Base-by-base conservation (phyloP, 2,888 invertebrate species). In the Hypomecis atomaria region DNA sequence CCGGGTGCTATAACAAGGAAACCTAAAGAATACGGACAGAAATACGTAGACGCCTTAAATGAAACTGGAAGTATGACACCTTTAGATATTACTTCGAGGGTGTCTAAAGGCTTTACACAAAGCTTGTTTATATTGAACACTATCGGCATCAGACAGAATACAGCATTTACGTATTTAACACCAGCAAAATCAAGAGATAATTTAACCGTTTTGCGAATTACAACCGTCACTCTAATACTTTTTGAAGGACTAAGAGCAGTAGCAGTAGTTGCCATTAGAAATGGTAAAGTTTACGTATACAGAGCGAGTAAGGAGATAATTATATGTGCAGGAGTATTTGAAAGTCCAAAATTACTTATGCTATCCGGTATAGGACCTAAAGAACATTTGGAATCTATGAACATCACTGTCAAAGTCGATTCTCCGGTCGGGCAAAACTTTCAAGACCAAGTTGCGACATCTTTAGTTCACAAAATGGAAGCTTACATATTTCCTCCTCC, bases 291-390 rank as follows among this genome's bases (percentile, higher is more conserved):
- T 67, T 5, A 70, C 81, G 38, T 81, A 75, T 49, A 77, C 1
- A 71, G 69, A 37, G 88, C 84, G 0, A 84, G 66, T 11, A 92
- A 85, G 67, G 93, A 94, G 70, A 79, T 93, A 0, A 89, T 93
- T 48, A 33, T 93, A 10, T 85, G 88, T 0, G 89, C 89, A 0
- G 93, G 93, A 4, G 77, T 84, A 3, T 79, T 90, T 13, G 88
- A 90, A 60, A 85, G 89, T 0, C 91, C 93, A 0, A 86, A 92
- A 67, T 67, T 93, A 0, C 75, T 94, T 0, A 87, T 92, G 83
- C 73, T 93, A 0, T 93, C 93, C 0, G 93, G 93, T 0, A 75
- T 94, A 0, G 93, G 93, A 2, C 90, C 90, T 0, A 75, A 66
- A 45, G 67, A 81, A 0, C 83, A 90, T 40, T 71, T 93, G 1